Conservation (phyloP, 1,140 invertebrate genomes). For the Alviniconcha marisindica region DNA sequence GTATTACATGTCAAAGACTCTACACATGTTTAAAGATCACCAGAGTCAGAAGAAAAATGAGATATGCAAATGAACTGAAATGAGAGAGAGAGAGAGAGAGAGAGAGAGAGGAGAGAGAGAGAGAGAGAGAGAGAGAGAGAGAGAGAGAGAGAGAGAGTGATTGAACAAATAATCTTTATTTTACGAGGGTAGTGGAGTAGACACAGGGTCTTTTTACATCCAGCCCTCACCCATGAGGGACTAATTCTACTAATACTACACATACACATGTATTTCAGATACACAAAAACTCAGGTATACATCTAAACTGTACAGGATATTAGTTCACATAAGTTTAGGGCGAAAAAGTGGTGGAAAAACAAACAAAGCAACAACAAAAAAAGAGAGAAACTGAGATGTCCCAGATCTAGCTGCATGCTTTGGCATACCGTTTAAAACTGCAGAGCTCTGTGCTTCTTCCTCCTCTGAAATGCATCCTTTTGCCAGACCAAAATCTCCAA, state of each 20-base stretch:
- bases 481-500: constrained; percentile 8
- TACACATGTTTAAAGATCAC: background rate
- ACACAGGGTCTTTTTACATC: too few relatives aligned
- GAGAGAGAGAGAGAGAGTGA: background rate
- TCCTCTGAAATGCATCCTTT: background rate
- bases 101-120: background rate
- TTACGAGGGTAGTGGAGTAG: too few relatives aligned
- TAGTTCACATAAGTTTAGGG: background rate
- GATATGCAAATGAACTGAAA: too few relatives aligned
- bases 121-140: background rate
- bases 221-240: too few relatives aligned
- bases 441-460: background rate
- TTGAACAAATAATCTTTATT: background rate
- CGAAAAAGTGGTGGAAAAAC: background rate
- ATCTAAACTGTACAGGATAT: background rate
- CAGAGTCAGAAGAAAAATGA: too few relatives aligned
- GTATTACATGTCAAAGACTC: background rate
- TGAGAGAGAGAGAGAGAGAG: too few relatives aligned
- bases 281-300: too few relatives aligned
- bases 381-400: background rate
- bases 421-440: background rate
- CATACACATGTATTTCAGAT: too few relatives aligned
- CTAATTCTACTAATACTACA: too few relatives aligned
- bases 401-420: background rate
- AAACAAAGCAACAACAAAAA: background rate